Evolutionary conservation across 2,113 vertebrate species (phyloP), one percentile per base, ranked within the genome.

Genomic region (Aviceda subcristata): DNA sequence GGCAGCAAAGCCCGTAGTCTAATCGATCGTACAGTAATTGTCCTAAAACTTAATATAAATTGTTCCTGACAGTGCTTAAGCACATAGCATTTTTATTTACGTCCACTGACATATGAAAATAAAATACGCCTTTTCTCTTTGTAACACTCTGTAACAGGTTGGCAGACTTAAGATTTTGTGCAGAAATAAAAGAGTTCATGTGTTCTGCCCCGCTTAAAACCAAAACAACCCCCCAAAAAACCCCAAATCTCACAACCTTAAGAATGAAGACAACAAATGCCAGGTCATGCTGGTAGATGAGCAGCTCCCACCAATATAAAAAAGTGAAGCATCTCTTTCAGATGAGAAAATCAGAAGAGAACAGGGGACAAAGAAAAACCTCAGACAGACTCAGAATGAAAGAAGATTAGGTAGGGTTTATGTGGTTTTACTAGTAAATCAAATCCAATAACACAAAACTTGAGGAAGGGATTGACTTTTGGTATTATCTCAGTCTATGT

Each of bases 41-140:
- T 79, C 62, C 89, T 81, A 85, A 94, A 97, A 96, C 63, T 85
- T 91, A 78, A 68, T 57, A 84, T 79, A 87, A 94, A 95, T 94
- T 87, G 83, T 76, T 94, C 45, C 69, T 87, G 83, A 89, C 81
- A 87, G 41, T 50, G 32, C 17, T 6, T 91, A 91, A 94, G 83
- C 39, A 84, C 46, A 81, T 6, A 50, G 16, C 19, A 75, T 48
- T 86, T 94, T 91, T 95, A 92, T 85, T 94, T 96, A 95, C 0
- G 0, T 56, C 50, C 66, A 57, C 22, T 82, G 66, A 73, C 32
- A 92, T 38, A 81, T 24, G 43, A 48, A 92, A 91, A 92, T 68
- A 84, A 92, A 97, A 76, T 56, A 53, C 12, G 56, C 23, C 19
- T 76, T 96, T 92, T 77, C 55, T 36, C 14, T 93, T 90, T 71